A percentile compares a stretch with the other conserved stretches of the same genome.
These are phyloP conservation scores for Orthonevra nobilis DNA, from an alignment of 2,888 invertebrate species.

Conservation along the genomic window DNA sequence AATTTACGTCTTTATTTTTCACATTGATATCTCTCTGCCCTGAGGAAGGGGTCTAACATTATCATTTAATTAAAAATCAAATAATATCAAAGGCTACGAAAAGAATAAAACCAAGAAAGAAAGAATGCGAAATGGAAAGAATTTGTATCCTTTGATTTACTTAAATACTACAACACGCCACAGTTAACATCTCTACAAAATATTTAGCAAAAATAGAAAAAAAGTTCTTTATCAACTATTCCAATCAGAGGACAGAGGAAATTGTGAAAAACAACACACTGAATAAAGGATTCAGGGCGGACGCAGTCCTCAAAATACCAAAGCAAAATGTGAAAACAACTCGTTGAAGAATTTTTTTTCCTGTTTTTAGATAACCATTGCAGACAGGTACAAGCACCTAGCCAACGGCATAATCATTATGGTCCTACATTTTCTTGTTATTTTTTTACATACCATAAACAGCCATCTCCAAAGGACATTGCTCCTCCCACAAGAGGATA, in stretches of 20 bases:
- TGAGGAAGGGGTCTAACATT: conserved; percentile 1
- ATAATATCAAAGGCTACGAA: conserved; percentile 10
- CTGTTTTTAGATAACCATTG: conserved; percentile 37
- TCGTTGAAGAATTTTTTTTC: conserved; percentile 36
- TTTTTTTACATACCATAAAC: conserved; percentile 10
- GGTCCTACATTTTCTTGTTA: conserved; percentile 21
- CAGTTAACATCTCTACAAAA: conserved; percentile 17
- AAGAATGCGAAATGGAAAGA: background rate
- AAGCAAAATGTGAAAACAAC: conserved; percentile 21
- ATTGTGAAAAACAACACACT: conserved; percentile 33
- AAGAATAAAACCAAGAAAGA: background rate
- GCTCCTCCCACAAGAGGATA: conserved; percentile 69
- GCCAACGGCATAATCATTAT: conserved; percentile 33
- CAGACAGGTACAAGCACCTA: conserved; percentile 50
- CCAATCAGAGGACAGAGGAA: conserved; percentile 49
- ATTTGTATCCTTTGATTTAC: conserved; percentile 14
- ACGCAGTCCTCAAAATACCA: background rate
- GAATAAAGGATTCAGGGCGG: conserved; percentile 49
- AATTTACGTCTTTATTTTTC: no score
- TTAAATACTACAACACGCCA: no score
- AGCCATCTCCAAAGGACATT: conserved; percentile 63
- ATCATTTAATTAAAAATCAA: conserved; percentile 45
- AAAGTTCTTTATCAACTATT: conserved; percentile 60
- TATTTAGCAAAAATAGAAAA: conserved; percentile 15
- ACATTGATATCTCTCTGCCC: no score